Conservation (phyloP, 2,888 invertebrate species). For the Ophion ventricosus region DNA sequence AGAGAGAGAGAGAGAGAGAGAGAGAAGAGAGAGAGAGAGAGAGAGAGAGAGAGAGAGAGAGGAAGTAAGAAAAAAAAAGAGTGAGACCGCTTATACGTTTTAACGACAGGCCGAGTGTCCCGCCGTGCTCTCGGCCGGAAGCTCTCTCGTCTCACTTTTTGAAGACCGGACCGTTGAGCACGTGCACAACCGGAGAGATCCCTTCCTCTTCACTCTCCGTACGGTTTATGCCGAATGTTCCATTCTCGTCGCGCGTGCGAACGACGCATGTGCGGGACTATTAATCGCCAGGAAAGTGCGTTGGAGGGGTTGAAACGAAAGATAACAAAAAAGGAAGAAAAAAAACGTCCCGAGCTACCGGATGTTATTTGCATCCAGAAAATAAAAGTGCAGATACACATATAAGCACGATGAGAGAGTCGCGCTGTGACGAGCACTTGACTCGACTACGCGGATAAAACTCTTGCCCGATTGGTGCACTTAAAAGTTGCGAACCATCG, state of each 20-base stretch:
- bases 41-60: too few relatives aligned
- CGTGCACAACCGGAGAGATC: conserved; percentile 51
- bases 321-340: conserved; percentile 25
- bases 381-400: conserved; percentile 38
- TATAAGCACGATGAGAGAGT: conserved; percentile 9
- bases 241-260: conserved; percentile 45
- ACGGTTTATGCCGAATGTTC: conserved; percentile 34
- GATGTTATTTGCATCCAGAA: conserved; percentile 64
- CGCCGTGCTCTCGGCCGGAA: conserved; percentile 51
- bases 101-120: conserved; percentile 56
- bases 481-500: conserved; percentile 49
- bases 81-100: conserved; percentile 33
- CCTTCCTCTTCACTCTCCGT: conserved; percentile 20
- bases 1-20: not conserved
- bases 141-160: conserved; percentile 57
- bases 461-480: conserved; percentile 49
- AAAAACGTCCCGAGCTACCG: conserved; percentile 47
- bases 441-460: conserved; percentile 48
- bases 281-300: conserved; percentile 60
- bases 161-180: conserved; percentile 64
- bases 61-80: not conserved
- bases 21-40: not conserved
- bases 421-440: conserved; percentile 43
- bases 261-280: conserved; percentile 45
- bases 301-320: conserved; percentile 45